Conservation (phyloP, 2,797 vertebrate species). For the Urosaurus nigricauda region DNA sequence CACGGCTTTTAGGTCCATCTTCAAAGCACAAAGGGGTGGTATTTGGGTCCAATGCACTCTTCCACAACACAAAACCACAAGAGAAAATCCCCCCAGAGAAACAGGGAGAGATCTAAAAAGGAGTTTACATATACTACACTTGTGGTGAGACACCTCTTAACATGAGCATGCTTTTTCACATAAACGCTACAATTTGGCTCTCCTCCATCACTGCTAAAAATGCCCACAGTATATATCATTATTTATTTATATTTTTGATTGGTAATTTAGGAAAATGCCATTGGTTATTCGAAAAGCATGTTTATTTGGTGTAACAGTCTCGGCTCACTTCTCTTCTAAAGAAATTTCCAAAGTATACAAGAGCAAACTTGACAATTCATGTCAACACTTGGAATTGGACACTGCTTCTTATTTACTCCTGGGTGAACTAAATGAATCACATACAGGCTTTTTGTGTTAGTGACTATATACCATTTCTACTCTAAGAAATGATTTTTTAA, state of each 20-base stretch:
- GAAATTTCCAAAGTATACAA: constrained; percentile 62
- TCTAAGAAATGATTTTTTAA: constrained; percentile 44
- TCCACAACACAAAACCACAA: constrained; percentile 56
- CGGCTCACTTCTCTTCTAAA: constrained; percentile 72
- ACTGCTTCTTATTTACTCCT: constrained; percentile 64
- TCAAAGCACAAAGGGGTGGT: constrained; percentile 47
- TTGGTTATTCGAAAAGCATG: constrained; percentile 65
- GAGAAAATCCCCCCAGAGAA: constrained; percentile 49
- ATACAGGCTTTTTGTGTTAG: constrained; percentile 43
- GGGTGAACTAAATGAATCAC: constrained; percentile 58
- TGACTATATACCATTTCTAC: constrained; percentile 20
- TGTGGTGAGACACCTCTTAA: constrained; percentile 58
- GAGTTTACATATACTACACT: constrained; percentile 60
- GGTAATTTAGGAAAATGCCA: constrained; percentile 66
- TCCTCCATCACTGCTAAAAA: constrained; percentile 65
- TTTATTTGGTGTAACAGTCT: constrained; percentile 73
- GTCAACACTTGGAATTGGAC: constrained; percentile 68
- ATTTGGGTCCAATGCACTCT: constrained; percentile 47
- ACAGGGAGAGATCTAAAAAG: constrained; percentile 47
- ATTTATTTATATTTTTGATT: constrained; percentile 70
- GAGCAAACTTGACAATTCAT: constrained; percentile 60
- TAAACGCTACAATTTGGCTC: constrained; percentile 67
- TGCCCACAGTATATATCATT: constrained; percentile 51
- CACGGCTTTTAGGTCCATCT: constrained; percentile 63
- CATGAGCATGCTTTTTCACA: constrained; percentile 64